Conservation (phyloP, 2,888 invertebrate genomes). For the Megamerina dolium region DNA sequence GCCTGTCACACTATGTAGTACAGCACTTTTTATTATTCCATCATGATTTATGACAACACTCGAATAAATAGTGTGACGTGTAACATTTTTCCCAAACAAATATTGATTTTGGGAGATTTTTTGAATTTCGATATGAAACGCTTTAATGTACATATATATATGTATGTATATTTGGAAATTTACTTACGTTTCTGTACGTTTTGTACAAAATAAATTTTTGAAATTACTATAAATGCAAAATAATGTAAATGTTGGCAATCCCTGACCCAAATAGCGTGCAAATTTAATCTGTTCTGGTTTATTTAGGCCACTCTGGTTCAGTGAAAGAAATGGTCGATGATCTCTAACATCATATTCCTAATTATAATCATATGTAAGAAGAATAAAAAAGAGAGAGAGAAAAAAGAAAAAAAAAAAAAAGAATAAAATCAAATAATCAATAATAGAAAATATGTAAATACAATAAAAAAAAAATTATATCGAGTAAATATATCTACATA, state of each 20-base stretch:
- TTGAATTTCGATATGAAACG: too few relatives aligned
- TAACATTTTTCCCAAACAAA: too few relatives aligned
- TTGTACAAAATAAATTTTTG: constrained; percentile 49
- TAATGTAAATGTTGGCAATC: constrained; percentile 47
- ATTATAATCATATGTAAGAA: too few relatives aligned
- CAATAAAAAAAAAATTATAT: neutral
- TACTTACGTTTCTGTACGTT: constrained; percentile 49
- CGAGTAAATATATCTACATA: neutral
- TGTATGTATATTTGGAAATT: neutral
- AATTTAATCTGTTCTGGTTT: constrained; percentile 49
- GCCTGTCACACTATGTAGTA: too few relatives aligned
- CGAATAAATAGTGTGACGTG: too few relatives aligned
- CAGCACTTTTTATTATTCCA: too few relatives aligned
- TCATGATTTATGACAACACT: too few relatives aligned
- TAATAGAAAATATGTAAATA: neutral
- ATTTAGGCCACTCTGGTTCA: constrained; percentile 48
- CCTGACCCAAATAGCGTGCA: constrained; percentile 48
- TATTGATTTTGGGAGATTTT: too few relatives aligned
- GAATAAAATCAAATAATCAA: neutral
- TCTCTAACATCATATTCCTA: constrained; percentile 48
- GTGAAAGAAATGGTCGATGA: constrained; percentile 47
- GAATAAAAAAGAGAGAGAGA: constrained; percentile 8
- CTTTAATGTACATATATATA: neutral
- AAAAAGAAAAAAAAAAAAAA: constrained; percentile 8
- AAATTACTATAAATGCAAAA: constrained; percentile 51